phyloP scores from a whole-genome alignment of 2,888 invertebrate genomes.

The Cataglyphis albicans region DNA sequence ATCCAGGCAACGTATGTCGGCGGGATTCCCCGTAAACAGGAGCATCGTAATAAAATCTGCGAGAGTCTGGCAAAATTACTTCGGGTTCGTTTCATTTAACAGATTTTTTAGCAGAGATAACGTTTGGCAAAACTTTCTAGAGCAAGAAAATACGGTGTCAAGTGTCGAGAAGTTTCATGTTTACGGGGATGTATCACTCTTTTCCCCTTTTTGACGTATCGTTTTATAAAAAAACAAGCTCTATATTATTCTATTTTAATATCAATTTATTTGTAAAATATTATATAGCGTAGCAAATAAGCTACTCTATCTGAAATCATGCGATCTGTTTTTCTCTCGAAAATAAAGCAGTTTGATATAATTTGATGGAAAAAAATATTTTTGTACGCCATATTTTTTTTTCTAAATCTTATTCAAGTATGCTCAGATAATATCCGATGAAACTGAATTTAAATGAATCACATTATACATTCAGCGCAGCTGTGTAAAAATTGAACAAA shows the following conservation, averaged over 20 bases:
- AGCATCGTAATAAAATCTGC: slow-evolving; percentile 52
- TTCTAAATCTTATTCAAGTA: slow-evolving; percentile 1
- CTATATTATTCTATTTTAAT: background rate
- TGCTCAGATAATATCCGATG: slow-evolving; percentile 1
- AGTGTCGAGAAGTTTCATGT: slow-evolving; percentile 18
- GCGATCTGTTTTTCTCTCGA: background rate
- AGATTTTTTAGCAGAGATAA: slow-evolving; percentile 52
- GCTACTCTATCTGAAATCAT: background rate
- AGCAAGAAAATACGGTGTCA: slow-evolving; percentile 17
- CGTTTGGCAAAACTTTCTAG: slow-evolving; percentile 39
- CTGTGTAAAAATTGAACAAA: slow-evolving; percentile 29
- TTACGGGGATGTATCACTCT: slow-evolving; percentile 15
- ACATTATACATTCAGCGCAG: slow-evolving; percentile 4
- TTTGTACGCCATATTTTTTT: background rate
- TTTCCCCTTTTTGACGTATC: background rate
- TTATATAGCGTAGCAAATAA: background rate
- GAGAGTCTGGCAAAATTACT: slow-evolving; percentile 48
- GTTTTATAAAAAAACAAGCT: background rate
- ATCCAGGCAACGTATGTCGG: slow-evolving; percentile 42
- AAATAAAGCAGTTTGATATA: background rate
- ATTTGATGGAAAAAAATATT: background rate
- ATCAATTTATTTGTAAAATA: background rate
- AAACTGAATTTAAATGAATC: slow-evolving; percentile 8
- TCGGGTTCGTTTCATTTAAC: slow-evolving; percentile 48
- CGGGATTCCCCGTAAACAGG: slow-evolving; percentile 45